Evolutionary conservation across 2,113 vertebrate species (phyloP).

Genomic region (Pomatostomus ruficeps): DNA sequence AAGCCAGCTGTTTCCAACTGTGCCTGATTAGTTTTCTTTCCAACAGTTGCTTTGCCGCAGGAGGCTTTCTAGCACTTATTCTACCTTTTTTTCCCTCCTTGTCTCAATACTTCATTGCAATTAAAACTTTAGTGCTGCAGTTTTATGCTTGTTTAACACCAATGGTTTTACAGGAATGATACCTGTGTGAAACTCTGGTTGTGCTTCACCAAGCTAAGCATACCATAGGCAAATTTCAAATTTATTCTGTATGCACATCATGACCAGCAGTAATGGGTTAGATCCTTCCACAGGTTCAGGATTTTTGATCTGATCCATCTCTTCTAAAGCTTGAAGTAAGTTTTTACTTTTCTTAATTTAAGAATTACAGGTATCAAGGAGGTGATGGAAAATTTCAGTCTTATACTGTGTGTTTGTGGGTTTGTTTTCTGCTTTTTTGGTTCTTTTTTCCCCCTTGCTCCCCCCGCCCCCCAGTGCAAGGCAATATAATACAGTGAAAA

Average conservation of each 20-base stretch:
- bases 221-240: background rate
- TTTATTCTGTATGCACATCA: background rate
- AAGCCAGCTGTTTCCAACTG: background rate
- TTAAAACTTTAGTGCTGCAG: background rate
- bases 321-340: background rate
- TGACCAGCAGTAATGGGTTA: background rate
- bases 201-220: background rate
- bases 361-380: background rate
- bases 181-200: background rate
- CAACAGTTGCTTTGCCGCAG: background rate
- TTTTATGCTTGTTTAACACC: background rate
- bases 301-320: background rate
- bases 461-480: background rate
- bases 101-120: background rate
- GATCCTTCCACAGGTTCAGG: background rate
- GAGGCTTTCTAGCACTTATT: background rate
- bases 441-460: no score
- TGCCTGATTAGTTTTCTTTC: constrained; percentile 33
- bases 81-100: background rate
- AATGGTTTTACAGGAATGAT: background rate
- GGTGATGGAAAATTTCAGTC: background rate
- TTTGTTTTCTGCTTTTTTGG: background rate
- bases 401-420: background rate
- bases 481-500: background rate
- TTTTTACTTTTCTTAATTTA: background rate